These are phyloP conservation scores for Hypotaenidia philippensis DNA, from an alignment of 2,797 vertebrate genomes.

Conservation along the genomic window DNA sequence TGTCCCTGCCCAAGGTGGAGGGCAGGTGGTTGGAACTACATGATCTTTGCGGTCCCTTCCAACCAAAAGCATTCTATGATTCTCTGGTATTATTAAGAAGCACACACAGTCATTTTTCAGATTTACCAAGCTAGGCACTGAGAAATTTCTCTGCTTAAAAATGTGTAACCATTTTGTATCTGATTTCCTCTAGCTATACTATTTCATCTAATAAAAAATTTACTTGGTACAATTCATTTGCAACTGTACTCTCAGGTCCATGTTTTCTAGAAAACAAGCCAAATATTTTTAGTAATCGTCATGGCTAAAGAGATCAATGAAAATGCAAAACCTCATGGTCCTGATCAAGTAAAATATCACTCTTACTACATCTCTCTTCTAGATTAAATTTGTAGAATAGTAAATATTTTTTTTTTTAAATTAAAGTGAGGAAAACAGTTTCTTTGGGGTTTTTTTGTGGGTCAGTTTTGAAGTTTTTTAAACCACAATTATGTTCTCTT, in stretches of 20 bases:
- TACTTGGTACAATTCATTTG: neutral
- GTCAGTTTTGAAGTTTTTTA: neutral
- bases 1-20: no score
- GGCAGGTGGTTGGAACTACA: no score
- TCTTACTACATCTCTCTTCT: neutral
- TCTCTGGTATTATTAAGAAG: neutral
- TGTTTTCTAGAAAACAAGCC: neutral
- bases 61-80: no score
- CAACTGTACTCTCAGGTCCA: neutral
- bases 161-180: fast-evolving
- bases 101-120: neutral
- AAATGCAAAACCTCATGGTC: neutral
- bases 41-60: no score
- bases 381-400: neutral
- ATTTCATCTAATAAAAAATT: neutral
- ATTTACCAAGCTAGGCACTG: neutral
- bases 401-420: neutral
- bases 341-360: neutral
- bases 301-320: neutral
- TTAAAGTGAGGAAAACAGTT: neutral
- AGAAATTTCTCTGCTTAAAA: neutral
- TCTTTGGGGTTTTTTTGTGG: neutral
- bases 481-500: neutral
- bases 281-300: neutral
- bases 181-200: neutral